Conservation (phyloP, 2,797 vertebrate species). For the Enteromius treurensis region DNA sequence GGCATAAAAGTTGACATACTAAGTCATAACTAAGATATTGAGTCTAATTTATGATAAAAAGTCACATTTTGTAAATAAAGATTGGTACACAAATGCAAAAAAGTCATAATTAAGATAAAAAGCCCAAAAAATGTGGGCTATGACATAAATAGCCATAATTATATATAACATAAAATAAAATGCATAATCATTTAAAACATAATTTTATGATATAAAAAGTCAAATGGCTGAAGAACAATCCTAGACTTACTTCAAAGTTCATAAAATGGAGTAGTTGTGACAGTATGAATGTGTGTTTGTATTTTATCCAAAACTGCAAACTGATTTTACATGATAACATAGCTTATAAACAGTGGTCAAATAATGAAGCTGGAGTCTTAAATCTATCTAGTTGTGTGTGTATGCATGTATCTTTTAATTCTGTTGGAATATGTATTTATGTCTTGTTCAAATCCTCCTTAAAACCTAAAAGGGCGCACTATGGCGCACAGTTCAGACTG, state of each 20-base stretch:
- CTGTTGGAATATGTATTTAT: neutral
- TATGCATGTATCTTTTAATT: neutral
- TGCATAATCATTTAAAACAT: no score
- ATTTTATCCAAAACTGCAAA: neutral
- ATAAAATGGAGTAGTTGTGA: neutral
- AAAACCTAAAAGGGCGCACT: neutral
- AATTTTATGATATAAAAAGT: no score
- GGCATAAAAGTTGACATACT: neutral
- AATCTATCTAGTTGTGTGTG: neutral
- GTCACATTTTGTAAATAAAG: neutral
- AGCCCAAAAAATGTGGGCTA: neutral
- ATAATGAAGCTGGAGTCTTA: neutral
- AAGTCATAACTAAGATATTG: neutral
- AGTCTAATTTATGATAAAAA: neutral
- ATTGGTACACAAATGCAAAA: neutral
- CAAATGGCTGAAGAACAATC: neutral
- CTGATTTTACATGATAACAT: neutral
- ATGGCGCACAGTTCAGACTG: neutral
- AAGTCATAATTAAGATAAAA: neutral
- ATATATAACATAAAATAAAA: no score
- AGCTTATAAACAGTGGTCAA: neutral
- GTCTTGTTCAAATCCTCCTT: neutral
- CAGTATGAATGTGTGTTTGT: neutral
- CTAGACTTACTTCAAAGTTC: neutral
- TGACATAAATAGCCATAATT: no score